Evolutionary conservation across 2,113 vertebrate genomes (phyloP).

Genomic region (Dipodomys stephensi): DNA sequence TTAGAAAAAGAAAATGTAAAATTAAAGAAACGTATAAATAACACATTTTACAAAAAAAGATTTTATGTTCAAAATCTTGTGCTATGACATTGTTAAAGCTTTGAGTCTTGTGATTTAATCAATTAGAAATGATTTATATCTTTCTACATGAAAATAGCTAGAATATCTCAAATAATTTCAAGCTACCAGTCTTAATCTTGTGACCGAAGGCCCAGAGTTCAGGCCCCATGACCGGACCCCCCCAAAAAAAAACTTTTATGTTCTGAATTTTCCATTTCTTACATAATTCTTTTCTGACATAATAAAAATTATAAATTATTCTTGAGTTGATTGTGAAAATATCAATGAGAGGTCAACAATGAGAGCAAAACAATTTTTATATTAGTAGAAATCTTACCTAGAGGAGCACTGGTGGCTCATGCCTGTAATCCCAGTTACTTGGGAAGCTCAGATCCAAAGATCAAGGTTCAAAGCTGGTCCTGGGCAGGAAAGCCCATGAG

Average conservation of each 20-base stretch:
- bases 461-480: too few relatives aligned
- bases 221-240: too few relatives aligned
- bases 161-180: not conserved
- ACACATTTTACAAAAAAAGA: not conserved
- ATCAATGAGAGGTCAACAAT: not conserved
- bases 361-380: not conserved
- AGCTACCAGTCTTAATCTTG: not conserved
- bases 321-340: not conserved
- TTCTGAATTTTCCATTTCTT: not conserved
- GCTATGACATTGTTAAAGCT: not conserved
- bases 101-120: not conserved
- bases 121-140: not conserved
- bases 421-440: too few relatives aligned
- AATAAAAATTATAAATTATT: not conserved
- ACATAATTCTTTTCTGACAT: not conserved
- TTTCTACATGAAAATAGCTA: not conserved
- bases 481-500: too few relatives aligned
- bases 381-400: too few relatives aligned
- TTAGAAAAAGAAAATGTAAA: not conserved
- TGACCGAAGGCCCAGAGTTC: not conserved
- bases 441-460: too few relatives aligned
- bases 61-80: not conserved
- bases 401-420: too few relatives aligned
- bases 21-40: not conserved
- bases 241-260: not conserved